These are phyloP conservation scores for Tapirus terrestris DNA, from an alignment of 2,113 vertebrate genomes.

Conservation along the genomic window DNA sequence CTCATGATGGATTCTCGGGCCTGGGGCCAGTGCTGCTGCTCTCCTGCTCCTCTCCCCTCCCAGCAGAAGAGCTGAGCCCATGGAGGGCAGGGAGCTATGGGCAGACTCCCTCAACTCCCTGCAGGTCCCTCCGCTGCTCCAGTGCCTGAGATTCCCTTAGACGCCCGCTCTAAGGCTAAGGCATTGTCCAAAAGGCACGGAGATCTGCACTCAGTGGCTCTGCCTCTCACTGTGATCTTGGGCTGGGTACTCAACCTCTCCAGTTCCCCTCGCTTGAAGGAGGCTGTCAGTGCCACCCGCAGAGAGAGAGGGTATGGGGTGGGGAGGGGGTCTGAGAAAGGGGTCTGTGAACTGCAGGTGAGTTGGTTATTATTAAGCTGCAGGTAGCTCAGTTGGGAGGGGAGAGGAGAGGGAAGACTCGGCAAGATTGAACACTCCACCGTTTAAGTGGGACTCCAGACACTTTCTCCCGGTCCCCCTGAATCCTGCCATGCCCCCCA, in stretches of 20 bases:
- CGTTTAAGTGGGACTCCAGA: neutral
- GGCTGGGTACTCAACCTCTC: neutral
- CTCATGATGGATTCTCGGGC: neutral
- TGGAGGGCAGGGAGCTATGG: neutral
- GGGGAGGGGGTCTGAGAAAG: neutral
- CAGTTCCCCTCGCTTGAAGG: neutral
- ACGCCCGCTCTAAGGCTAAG: neutral
- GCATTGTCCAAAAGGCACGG: accelerated
- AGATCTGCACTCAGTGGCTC: neutral
- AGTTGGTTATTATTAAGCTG: neutral
- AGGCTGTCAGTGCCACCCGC: neutral
- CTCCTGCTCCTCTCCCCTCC: neutral
- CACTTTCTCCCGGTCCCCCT: neutral
- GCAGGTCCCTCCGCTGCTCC: neutral
- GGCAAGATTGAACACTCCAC: too few relatives aligned
- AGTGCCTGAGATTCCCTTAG: neutral
- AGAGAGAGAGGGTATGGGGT: neutral
- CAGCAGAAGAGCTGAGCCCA: neutral
- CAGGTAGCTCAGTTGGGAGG: too few relatives aligned
- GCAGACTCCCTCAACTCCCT: neutral
- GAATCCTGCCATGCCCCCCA: neutral
- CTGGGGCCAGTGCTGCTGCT: neutral
- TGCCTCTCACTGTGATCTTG: neutral
- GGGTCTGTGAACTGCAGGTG: neutral
- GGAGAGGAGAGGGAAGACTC: neutral